Percentiles rank a stretch among this genome's conserved stretches.
These are phyloP conservation scores for Bombylius discolor DNA, from an alignment of 2,888 invertebrate genomes.

Conservation along the genomic window DNA sequence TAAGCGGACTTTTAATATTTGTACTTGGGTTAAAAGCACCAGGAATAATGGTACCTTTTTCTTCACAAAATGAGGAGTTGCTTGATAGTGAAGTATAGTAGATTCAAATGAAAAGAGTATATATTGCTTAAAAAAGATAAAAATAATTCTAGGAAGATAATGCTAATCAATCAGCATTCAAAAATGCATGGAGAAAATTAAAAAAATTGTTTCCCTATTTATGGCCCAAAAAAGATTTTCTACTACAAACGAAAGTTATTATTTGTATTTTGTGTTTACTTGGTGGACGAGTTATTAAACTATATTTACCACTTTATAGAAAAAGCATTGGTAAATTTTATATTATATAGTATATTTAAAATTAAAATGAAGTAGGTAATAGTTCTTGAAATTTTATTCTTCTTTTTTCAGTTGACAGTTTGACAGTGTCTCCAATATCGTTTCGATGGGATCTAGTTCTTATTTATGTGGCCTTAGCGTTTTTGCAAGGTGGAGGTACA, in stretches of 20 bases:
- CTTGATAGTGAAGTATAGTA: slow-evolving; percentile 23
- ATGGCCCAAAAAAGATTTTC: slow-evolving; percentile 75
- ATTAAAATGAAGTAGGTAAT: not conserved
- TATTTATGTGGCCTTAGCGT: slow-evolving; percentile 76
- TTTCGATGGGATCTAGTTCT: slow-evolving; percentile 87
- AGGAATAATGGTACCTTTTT: slow-evolving; percentile 52
- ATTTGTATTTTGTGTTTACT: slow-evolving; percentile 65
- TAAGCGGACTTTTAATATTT: slow-evolving; percentile 65
- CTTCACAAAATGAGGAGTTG: slow-evolving; percentile 36
- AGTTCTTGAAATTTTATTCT: not conserved
- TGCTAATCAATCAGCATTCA: slow-evolving; percentile 54
- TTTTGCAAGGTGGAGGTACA: slow-evolving; percentile 89
- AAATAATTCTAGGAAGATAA: slow-evolving; percentile 37
- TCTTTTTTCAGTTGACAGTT: slow-evolving; percentile 68
- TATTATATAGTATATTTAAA: not conserved
- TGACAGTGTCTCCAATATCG: slow-evolving; percentile 43
- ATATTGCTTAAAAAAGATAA: slow-evolving; percentile 3
- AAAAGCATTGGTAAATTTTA: slow-evolving; percentile 67
- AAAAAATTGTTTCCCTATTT: slow-evolving; percentile 75
- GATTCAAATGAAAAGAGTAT: not conserved
- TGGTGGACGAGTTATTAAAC: slow-evolving; percentile 73
- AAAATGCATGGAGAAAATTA: slow-evolving; percentile 64
- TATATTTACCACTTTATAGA: slow-evolving; percentile 86
- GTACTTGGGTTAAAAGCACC: slow-evolving; percentile 77
- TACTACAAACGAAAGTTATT: slow-evolving; percentile 69